Percentiles rank a stretch among this genome's conserved stretches.
Conservation (phyloP, 2,113 vertebrate genomes). For the Dasypus novemcinctus region DNA sequence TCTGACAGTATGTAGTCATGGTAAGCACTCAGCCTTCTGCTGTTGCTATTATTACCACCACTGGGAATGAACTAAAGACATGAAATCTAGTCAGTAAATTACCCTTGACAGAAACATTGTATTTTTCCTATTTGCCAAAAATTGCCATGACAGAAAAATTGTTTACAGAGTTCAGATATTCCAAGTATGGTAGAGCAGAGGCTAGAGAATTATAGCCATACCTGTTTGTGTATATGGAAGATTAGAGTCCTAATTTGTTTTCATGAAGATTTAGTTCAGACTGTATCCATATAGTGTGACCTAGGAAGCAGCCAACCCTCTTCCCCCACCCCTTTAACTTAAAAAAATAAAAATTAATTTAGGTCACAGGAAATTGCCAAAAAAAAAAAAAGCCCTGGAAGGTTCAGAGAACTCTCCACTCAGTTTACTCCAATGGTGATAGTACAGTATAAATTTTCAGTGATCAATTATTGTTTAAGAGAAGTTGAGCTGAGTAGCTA, state of each 20-base stretch:
- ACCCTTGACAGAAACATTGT: conserved; percentile 29
- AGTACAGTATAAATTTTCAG: not conserved
- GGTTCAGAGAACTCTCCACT: not conserved
- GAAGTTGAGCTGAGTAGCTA: conserved; percentile 24
- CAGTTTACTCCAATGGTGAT: not conserved
- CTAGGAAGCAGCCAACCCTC: not conserved
- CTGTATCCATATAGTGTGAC: not conserved
- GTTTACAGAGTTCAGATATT: not conserved
- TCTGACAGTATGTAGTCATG: not conserved
- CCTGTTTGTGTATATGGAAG: not conserved
- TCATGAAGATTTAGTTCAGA: not conserved
- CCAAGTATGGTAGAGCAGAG: not conserved
- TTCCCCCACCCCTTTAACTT: not conserved
- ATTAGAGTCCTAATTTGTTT: conserved; percentile 31
- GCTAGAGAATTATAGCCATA: conserved; percentile 16
- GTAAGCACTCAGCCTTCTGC: not conserved
- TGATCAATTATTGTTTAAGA: conserved; percentile 25
- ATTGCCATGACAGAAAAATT: conserved; percentile 24
- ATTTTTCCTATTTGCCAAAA: conserved; percentile 33
- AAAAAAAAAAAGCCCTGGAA: not conserved
- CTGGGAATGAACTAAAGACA: not conserved
- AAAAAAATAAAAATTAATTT: conserved; percentile 1
- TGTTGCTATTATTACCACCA: not conserved
- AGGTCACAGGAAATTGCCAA: not conserved
- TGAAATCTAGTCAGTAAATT: conserved; percentile 27